phyloP scores from a whole-genome alignment of 2,888 invertebrate species.

The Beris chalybata region DNA sequence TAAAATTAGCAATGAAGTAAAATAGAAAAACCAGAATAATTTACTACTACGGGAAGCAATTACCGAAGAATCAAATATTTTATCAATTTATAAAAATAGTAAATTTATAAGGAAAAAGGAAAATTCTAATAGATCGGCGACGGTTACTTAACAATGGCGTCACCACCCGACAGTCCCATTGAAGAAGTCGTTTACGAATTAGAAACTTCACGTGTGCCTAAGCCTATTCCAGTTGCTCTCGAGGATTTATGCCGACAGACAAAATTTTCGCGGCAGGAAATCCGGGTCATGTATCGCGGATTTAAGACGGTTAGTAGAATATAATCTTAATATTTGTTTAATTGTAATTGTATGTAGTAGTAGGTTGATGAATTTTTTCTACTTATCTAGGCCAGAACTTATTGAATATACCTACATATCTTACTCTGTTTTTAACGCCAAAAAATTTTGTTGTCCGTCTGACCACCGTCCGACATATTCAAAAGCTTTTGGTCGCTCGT shows the following conservation, averaged over 20 bases:
- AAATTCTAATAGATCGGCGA: neutral
- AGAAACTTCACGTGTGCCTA: constrained; percentile 75
- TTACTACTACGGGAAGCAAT: constrained; percentile 1
- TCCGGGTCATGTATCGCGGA: constrained; percentile 95
- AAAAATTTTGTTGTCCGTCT: too few species aligned
- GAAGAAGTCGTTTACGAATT: constrained; percentile 86
- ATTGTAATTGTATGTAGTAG: too few species aligned
- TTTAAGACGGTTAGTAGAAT: constrained; percentile 69
- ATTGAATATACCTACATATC: too few species aligned
- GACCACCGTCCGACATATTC: too few species aligned
- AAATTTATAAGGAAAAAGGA: neutral
- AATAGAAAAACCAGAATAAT: constrained; percentile 3
- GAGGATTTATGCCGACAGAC: constrained; percentile 91
- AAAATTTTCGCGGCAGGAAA: constrained; percentile 93
- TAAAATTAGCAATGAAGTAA: neutral
- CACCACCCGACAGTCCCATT: constrained; percentile 83
- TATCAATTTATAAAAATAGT: neutral
- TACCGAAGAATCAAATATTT: neutral
- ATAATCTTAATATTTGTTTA: too few species aligned
- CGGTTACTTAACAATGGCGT: constrained; percentile 64
- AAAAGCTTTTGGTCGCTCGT: too few species aligned
- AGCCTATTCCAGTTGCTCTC: constrained; percentile 81
- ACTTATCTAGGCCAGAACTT: too few species aligned
- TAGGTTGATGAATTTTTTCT: too few species aligned
- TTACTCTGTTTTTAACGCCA: too few species aligned